These are phyloP conservation scores for Centruroides sculpturatus DNA, from an alignment of 1,140 invertebrate genomes.

Conservation along the genomic window DNA sequence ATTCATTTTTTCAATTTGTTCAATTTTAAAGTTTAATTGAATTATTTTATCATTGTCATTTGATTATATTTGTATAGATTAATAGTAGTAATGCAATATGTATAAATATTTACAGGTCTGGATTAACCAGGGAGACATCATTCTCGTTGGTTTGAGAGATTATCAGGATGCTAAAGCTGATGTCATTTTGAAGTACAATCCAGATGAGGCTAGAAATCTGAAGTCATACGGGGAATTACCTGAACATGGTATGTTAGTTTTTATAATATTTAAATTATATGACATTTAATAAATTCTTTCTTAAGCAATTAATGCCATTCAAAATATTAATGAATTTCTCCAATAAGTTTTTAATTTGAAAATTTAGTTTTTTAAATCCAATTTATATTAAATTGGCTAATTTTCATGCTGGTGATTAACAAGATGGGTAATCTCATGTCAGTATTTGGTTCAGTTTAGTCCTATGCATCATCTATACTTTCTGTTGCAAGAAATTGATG, in stretches of 20 bases:
- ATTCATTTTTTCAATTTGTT: too few relatives aligned
- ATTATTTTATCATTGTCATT: neutral
- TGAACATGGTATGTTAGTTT: constrained; percentile 47
- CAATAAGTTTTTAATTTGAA: too few relatives aligned
- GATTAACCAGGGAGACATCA: constrained; percentile 80
- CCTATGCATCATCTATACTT: too few relatives aligned
- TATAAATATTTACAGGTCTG: constrained; percentile 43
- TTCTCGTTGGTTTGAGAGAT: constrained; percentile 54
- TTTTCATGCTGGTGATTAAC: too few relatives aligned
- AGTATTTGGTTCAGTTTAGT: too few relatives aligned
- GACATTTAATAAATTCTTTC: neutral
- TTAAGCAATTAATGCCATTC: neutral
- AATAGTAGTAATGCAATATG: too few relatives aligned
- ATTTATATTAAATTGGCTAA: too few relatives aligned
- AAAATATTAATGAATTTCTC: too few relatives aligned
- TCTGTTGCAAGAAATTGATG: too few relatives aligned
- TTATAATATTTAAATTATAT: neutral
- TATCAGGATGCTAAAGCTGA: constrained; percentile 99
- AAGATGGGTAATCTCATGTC: too few relatives aligned
- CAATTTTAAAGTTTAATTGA: too few relatives aligned
- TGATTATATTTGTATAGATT: neutral
- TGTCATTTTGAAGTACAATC: constrained; percentile 98
- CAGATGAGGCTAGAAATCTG: constrained; percentile 96
- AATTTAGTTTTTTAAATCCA: too few relatives aligned
- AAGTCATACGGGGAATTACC: constrained; percentile 99